Evolutionary conservation across 2,797 vertebrate genomes (phyloP).

Genomic region (Pantherophis vulpinus): DNA sequence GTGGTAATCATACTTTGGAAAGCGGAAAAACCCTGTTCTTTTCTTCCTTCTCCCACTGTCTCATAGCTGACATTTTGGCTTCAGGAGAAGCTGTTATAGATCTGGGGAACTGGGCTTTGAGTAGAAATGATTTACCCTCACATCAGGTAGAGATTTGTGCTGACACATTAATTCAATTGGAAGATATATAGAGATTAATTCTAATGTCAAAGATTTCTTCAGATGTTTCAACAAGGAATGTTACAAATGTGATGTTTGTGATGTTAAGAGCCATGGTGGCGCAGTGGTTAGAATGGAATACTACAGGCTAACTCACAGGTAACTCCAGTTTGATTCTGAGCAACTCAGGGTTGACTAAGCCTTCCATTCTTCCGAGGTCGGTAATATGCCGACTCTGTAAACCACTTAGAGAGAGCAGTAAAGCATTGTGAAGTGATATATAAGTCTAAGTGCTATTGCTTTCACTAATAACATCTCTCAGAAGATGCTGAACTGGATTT

Average conservation of each 20-base stretch:
- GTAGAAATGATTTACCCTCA: neutral
- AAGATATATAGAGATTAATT: neutral
- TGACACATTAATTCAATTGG: neutral
- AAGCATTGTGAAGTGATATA: too few species aligned
- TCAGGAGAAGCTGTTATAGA: neutral
- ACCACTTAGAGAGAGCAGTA: too few species aligned
- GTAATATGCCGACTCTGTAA: too few species aligned
- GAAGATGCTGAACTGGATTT: too few species aligned
- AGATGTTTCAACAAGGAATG: neutral
- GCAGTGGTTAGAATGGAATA: too few species aligned
- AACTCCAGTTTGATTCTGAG: too few species aligned
- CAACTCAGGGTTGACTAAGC: too few species aligned
- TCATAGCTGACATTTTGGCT: neutral
- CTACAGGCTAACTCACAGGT: too few species aligned
- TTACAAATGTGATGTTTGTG: neutral
- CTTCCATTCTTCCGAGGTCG: too few species aligned
- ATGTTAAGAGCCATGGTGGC: neutral
- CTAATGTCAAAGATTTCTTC: neutral
- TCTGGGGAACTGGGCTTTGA: neutral
- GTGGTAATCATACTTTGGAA: neutral
- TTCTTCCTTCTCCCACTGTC: neutral
- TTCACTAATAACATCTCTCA: too few species aligned
- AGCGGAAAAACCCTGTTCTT: neutral
- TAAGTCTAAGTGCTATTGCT: too few species aligned
- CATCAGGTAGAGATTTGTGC: neutral